Base-by-base conservation (phyloP, 2,797 vertebrate species). In the Oophaga sylvatica region DNA sequence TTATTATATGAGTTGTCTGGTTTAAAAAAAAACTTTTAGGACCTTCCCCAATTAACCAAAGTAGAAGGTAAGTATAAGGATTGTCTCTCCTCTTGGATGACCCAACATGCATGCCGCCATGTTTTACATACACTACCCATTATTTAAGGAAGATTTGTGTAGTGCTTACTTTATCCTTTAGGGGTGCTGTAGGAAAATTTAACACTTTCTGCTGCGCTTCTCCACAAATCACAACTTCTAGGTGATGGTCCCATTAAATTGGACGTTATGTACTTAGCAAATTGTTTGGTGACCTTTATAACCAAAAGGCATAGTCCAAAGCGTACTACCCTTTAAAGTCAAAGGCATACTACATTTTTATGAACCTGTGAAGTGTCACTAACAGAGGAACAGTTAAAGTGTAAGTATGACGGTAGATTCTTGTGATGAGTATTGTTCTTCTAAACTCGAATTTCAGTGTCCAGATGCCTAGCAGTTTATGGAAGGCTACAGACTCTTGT, bases 391-490 rank as follows among this genome's bases (percentile, higher is more conserved):
- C 71, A 63, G 70, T 85, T 76, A 84, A 41, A 60, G 12, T 60
- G 17, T 5, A 71, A 63, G 11, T 16, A 4, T 76, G 20, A 45
- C 68, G 75, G 15, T 5, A 19, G 22, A 19, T 79, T 76, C 62
- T 85, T 85, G 73, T 85, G 29, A 60, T 60, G 19, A 60, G 56
- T 15, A 60, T 73, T 75, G 26, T 71, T 48, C 41, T 62, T 48
- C n/a, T 67, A 67, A 67, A 78, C 19, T 20, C 13, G 41, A n/a
- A 59, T 3, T 2, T 79, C 41, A 65, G n/a, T 1, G 26, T 78
- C 15, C 19, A 41, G 73, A 85, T 85, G 79, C 84, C 84, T 29
- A 79, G 63, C 26, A 41, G 19, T 85, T 85, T 79, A 56, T 85
- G 56, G 76, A 20, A 85, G 26, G 62, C 31, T 65, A 26, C 59